Percentiles rank a stretch among this genome's conserved stretches.
These are phyloP conservation scores for Chironomus riparius DNA, from an alignment of 2,888 invertebrate species.

Conservation along the genomic window DNA sequence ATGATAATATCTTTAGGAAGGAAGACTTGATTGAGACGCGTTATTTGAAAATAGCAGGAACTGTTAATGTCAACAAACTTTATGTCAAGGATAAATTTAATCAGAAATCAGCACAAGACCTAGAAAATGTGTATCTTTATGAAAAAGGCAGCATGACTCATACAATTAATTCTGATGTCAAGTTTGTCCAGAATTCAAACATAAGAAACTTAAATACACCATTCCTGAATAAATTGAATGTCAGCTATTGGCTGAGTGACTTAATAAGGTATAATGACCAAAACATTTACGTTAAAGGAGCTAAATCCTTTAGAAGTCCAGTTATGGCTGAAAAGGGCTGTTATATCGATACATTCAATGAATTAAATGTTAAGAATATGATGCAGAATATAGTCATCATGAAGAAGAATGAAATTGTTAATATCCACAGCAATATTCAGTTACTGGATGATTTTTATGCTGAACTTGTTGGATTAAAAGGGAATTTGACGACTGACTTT, in stretches of 20 bases:
- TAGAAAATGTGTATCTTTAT: constrained; percentile 32
- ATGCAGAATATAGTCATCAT: constrained; percentile 37
- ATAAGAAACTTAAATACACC: constrained; percentile 32
- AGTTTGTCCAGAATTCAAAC: constrained; percentile 30
- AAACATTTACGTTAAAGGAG: not conserved
- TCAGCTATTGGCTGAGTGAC: too few species aligned
- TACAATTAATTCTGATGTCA: constrained; percentile 33
- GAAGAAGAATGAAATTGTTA: constrained; percentile 35
- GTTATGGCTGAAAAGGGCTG: not conserved
- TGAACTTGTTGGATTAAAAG: constrained; percentile 32
- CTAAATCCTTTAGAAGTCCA: not conserved
- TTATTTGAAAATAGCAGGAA: constrained; percentile 34
- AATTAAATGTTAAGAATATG: constrained; percentile 24
- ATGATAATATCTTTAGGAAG: constrained; percentile 41
- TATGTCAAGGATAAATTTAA: constrained; percentile 32
- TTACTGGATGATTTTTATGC: constrained; percentile 38
- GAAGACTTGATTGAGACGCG: not conserved
- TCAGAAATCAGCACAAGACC: constrained; percentile 29
- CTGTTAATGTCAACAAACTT: constrained; percentile 32
- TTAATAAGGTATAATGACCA: constrained; percentile 31
- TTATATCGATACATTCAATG: constrained; percentile 14
- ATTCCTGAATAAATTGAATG: constrained; percentile 29
- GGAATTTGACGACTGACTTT: constrained; percentile 35
- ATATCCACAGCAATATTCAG: constrained; percentile 36
- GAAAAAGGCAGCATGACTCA: constrained; percentile 31